Conservation (phyloP, 1,140 invertebrate genomes). For the Globodera rostochiensis region DNA sequence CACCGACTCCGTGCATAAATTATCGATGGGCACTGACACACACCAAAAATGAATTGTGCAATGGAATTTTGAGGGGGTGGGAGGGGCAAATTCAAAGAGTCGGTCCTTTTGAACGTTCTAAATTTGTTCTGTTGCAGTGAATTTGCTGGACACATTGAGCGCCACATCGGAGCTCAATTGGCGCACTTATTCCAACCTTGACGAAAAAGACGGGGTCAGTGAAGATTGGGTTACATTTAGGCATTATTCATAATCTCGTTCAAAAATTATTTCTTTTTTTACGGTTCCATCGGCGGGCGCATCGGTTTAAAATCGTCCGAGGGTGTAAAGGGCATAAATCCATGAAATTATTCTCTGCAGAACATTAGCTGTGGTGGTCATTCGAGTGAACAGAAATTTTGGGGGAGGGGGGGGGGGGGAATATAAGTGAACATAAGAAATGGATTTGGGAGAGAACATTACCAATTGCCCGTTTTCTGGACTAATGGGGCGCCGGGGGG, state of each 20-base stretch:
- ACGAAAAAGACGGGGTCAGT: constrained; percentile 49
- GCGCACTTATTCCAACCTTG: constrained; percentile 47
- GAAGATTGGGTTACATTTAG: constrained; percentile 28
- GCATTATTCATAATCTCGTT: constrained; percentile 1
- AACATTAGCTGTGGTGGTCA: neutral
- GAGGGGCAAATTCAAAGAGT: neutral
- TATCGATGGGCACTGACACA: constrained; percentile 11
- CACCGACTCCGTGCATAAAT: constrained; percentile 24
- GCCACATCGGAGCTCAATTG: constrained; percentile 51
- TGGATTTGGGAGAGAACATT: neutral
- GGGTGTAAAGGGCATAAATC: neutral
- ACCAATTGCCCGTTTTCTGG: constrained; percentile 2
- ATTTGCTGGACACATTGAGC: constrained; percentile 45
- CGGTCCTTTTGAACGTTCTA: neutral
- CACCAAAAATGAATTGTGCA: constrained; percentile 8
- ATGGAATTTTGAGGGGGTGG: neutral
- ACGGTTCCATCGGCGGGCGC: neutral
- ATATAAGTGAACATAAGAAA: neutral
- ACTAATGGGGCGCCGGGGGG: neutral
- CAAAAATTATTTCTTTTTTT: constrained; percentile 25
- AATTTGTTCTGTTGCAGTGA: constrained; percentile 42
- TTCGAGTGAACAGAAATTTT: neutral
- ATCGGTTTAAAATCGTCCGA: constrained; percentile 4
- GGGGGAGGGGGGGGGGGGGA: no score
- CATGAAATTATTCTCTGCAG: neutral